Percentiles rank a stretch among this genome's conserved stretches.
Conservation (phyloP, 2,797 vertebrate genomes). For the Cynodonichthys magdalenae region DNA sequence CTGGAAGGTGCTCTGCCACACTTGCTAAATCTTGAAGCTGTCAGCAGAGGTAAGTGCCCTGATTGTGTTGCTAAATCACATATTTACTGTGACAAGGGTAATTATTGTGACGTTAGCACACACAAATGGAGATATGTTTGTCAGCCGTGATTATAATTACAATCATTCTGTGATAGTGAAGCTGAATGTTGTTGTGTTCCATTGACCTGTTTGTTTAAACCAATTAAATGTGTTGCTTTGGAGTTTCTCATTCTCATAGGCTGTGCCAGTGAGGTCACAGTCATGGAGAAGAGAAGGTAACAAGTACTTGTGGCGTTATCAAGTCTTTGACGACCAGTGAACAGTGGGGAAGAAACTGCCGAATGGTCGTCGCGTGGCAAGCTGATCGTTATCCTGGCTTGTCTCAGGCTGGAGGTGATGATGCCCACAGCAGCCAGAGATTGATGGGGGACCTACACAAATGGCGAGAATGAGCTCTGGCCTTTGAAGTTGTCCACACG, state of each 20-base stretch:
- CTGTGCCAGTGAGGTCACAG: not conserved
- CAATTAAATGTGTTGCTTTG: constrained; percentile 42
- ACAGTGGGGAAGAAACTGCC: constrained; percentile 30
- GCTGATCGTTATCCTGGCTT: constrained; percentile 70
- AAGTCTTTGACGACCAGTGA: constrained; percentile 39
- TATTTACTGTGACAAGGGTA: constrained; percentile 70
- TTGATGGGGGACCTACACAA: constrained; percentile 93
- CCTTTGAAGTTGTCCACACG: constrained; percentile 95
- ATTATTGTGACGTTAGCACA: constrained; percentile 69
- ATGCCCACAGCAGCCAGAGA: constrained; percentile 86
- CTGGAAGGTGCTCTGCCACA: constrained; percentile 74
- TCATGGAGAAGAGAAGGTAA: constrained; percentile 17
- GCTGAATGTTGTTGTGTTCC: constrained; percentile 58
- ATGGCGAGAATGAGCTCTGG: constrained; percentile 84
- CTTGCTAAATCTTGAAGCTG: constrained; percentile 64
- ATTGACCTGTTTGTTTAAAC: constrained; percentile 65
- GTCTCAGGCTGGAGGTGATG: constrained; percentile 74
- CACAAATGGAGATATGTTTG: constrained; percentile 67
- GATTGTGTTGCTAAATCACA: constrained; percentile 71
- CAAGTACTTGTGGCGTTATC: constrained; percentile 26
- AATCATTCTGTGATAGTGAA: constrained; percentile 62
- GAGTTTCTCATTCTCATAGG: constrained; percentile 27
- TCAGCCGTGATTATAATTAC: constrained; percentile 69
- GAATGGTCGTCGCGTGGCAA: constrained; percentile 58
- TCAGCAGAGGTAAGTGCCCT: constrained; percentile 65